A percentile compares a stretch with the other conserved stretches of the same genome.
Evolutionary conservation across 2,888 invertebrate genomes (phyloP).

Genomic region (Auanema sp.): DNA sequence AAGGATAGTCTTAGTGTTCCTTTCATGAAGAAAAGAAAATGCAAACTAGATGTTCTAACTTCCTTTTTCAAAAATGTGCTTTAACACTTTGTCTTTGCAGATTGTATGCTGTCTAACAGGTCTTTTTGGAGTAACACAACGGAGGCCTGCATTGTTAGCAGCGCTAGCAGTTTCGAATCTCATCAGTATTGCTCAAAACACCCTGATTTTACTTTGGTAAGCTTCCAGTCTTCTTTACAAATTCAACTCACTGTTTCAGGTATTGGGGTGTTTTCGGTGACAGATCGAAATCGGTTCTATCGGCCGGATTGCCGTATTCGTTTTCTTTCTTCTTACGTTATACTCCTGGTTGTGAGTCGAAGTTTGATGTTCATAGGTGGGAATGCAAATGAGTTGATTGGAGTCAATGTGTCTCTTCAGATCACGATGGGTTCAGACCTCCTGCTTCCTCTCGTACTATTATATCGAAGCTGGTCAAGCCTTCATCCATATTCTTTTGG

Average conservation of each 20-base stretch:
- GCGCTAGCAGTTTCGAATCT: slow-evolving; percentile 38
- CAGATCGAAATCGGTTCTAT: slow-evolving; percentile 36
- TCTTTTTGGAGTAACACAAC: slow-evolving; percentile 49
- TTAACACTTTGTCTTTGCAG: slow-evolving; percentile 29
- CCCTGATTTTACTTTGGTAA: slow-evolving; percentile 46
- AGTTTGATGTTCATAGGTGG: slow-evolving; percentile 49
- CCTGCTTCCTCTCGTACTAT: slow-evolving; percentile 17
- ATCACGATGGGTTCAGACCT: slow-evolving; percentile 19
- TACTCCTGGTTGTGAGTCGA: slow-evolving; percentile 49
- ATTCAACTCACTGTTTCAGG: slow-evolving; percentile 15
- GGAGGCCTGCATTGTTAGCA: slow-evolving; percentile 45
- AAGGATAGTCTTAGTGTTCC: too few relatives aligned
- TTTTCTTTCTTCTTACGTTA: slow-evolving; percentile 55
- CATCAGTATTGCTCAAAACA: slow-evolving; percentile 45
- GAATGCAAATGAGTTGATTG: neutral
- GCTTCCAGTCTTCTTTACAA: neutral
- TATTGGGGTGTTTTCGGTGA: slow-evolving; percentile 51
- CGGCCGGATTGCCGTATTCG: slow-evolving; percentile 52
- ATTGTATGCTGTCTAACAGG: slow-evolving; percentile 50
- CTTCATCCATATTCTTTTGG: slow-evolving; percentile 17
- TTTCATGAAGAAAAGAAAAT: too few relatives aligned
- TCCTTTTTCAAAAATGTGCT: too few relatives aligned
- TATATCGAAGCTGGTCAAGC: slow-evolving; percentile 21
- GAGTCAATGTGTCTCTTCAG: slow-evolving; percentile 1
- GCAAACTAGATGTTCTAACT: too few relatives aligned